phyloP scores from a whole-genome alignment of 2,888 invertebrate genomes.

The Acanthacorydalis orientalis region DNA sequence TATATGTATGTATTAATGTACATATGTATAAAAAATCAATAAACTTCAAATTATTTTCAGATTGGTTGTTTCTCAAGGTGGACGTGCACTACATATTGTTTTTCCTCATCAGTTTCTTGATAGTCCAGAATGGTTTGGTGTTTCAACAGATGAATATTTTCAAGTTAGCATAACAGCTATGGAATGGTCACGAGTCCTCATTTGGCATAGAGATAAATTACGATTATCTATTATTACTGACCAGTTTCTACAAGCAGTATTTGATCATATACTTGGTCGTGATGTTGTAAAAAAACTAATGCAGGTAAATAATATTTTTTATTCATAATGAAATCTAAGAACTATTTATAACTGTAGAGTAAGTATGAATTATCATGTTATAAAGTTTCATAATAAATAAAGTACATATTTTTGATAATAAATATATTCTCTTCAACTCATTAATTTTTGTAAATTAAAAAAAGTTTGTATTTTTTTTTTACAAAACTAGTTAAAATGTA shows the following conservation, averaged over 20 bases:
- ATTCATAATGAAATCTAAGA: too few species aligned
- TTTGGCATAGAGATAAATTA: slow-evolving; percentile 75
- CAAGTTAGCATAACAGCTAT: slow-evolving; percentile 71
- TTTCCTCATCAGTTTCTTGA: slow-evolving; percentile 77
- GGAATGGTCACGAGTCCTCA: slow-evolving; percentile 66
- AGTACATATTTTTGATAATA: too few species aligned
- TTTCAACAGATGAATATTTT: slow-evolving; percentile 71
- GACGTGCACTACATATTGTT: slow-evolving; percentile 68
- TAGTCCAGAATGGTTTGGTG: slow-evolving; percentile 81
- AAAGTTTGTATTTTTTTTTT: too few species aligned
- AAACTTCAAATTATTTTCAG: slow-evolving; percentile 29
- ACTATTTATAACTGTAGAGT: too few species aligned
- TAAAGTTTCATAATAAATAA: too few species aligned
- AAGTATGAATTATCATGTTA: too few species aligned
- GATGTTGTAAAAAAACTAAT: slow-evolving; percentile 77
- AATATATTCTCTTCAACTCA: too few species aligned
- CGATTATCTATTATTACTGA: slow-evolving; percentile 70
- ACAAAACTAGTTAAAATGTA: too few species aligned
- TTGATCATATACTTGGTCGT: slow-evolving; percentile 70
- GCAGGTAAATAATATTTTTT: slow-evolving; percentile 42
- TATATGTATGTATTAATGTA: slow-evolving; percentile 4
- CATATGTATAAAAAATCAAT: not conserved
- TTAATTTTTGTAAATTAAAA: too few species aligned
- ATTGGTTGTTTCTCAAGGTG: slow-evolving; percentile 70
- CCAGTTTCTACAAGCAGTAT: slow-evolving; percentile 67